Conservation (phyloP, 2,797 vertebrate genomes). For the Sebastes steindachneri region DNA sequence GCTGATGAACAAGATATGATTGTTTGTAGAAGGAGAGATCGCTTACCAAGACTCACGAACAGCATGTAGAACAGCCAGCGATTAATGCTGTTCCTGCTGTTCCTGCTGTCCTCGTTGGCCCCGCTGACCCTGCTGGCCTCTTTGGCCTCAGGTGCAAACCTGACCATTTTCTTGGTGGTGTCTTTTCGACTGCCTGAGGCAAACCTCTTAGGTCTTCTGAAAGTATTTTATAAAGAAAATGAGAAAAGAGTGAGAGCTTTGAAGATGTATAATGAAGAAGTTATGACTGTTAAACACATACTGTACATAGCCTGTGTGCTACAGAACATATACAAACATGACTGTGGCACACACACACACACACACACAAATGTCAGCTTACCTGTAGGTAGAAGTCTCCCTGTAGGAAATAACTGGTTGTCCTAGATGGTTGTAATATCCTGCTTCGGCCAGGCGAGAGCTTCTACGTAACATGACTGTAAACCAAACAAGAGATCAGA, state of each 20-base stretch:
- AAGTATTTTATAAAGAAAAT: neutral
- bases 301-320: neutral
- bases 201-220: rapidly evolving
- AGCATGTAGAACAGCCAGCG: neutral
- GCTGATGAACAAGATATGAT: no score
- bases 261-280: neutral
- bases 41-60: neutral
- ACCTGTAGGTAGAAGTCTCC: neutral
- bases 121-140: no score
- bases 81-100: no score
- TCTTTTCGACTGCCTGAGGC: rapidly evolving
- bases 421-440: neutral
- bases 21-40: neutral
- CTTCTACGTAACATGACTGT: neutral
- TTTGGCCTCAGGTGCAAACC: no score
- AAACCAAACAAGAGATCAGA: neutral
- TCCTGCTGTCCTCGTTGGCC: rapidly evolving
- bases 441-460: rapidly evolving
- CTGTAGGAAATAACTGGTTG: rapidly evolving
- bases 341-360: neutral
- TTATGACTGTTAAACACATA: neutral
- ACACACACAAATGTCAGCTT: neutral
- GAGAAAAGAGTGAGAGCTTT: neutral
- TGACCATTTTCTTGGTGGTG: no score
- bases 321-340: neutral